phyloP scores from a whole-genome alignment of 2,113 vertebrate genomes.

The Tor tambroides region DNA sequence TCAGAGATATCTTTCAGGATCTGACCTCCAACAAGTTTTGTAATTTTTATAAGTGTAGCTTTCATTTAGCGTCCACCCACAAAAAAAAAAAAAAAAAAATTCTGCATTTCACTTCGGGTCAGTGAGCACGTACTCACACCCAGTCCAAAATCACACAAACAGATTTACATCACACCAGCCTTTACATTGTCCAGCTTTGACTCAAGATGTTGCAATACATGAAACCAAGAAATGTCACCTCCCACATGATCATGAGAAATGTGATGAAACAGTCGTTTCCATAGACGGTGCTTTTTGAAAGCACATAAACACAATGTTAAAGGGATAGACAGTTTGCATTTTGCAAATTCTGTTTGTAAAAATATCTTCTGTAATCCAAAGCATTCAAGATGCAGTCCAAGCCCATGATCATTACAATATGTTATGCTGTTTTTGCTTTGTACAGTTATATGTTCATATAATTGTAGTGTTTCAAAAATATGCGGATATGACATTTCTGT shows the following conservation, averaged over 20 bases:
- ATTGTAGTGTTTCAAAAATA: constrained; percentile 2
- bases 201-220: constrained; percentile 7
- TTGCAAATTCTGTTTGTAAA: neutral
- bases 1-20: neutral
- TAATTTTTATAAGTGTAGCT: neutral
- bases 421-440: neutral
- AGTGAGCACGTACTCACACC: constrained; percentile 10
- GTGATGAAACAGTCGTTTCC: constrained; percentile 26
- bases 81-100: neutral
- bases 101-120: neutral
- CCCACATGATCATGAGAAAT: neutral
- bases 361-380: neutral
- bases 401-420: neutral
- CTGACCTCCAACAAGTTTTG: neutral
- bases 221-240: neutral
- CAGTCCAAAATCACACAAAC: neutral
- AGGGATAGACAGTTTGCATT: neutral
- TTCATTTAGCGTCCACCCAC: constrained; percentile 39
- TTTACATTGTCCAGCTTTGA: neutral
- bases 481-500: neutral
- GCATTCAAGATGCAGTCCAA: neutral
- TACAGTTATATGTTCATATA: neutral
- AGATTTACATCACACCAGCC: neutral
- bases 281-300: neutral
- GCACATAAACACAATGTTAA: neutral